Base-by-base conservation (phyloP, 2,797 vertebrate genomes). In the Mustela erminea region DNA sequence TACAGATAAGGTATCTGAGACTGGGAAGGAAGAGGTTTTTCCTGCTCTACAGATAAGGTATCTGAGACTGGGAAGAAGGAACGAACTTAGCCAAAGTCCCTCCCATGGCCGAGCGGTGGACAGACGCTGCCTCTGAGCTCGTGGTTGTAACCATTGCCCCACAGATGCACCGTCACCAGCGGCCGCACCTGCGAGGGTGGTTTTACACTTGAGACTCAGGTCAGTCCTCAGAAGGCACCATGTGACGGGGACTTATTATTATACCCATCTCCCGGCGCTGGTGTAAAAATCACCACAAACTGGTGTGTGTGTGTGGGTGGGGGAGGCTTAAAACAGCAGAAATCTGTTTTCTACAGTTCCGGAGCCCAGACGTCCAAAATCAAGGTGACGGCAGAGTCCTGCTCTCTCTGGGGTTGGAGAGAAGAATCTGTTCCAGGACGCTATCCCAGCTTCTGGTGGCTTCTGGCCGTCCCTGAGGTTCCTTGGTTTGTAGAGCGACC, bases 91-190 rank as follows among this genome's bases (percentile, higher is more conserved):
- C 21, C 0, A 2, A 25, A 49, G 38, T 14, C 54, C 90, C 21
- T 8, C 7, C 2, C 72, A 1, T 0, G 49, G 38, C 2, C 35
- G 35, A 27, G 1, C 0, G 1, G 75, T 25, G 88, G 78, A 12
- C 25, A 12, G 41, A 43, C n/a, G 4, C 17, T 11, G 15, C 17
- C 23, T 35, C 68, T 2, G 0, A 27, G 3, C 5, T 83, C 7
- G 0, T 0, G 41, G 20, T 29, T 81, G 5, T 4, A 1, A 7
- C 52, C n/a, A 9, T 14, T 2, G 4, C 17, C 32, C 3, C n/a
- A 1, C 0, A 9, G 1, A 23, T 15, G 17, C 25, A 5, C 68
- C 13, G 1, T 35, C 6, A 5, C 2, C 9, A 17, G 21, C 17
- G 0, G 2, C 14, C 4, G 7, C 41, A 13, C 21, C 52, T 27